Evolutionary conservation across 1,140 invertebrate genomes (phyloP).

Genomic region (Plodia interpunctella): DNA sequence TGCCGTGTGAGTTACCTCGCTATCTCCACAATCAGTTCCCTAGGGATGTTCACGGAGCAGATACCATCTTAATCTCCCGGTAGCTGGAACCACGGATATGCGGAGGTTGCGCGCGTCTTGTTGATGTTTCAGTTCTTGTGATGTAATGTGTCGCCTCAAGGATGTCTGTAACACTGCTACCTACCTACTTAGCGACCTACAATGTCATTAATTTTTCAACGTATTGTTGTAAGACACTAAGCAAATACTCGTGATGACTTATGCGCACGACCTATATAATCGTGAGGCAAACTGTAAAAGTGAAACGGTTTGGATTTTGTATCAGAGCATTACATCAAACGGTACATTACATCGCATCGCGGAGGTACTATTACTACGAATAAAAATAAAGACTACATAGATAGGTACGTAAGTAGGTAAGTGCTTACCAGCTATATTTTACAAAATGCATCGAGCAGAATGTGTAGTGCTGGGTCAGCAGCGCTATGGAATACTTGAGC

Average conservation of each 20-base stretch:
- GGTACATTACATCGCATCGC: background rate
- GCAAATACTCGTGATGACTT: background rate
- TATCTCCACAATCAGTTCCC: background rate
- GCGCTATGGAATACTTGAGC: too few species aligned
- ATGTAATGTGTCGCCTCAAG: background rate
- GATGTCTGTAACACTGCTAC: too few species aligned
- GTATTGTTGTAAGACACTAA: background rate
- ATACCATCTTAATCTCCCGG: background rate
- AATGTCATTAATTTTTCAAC: background rate
- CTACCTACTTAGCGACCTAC: background rate
- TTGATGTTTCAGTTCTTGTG: background rate
- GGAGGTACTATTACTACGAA: background rate
- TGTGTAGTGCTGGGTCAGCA: too few species aligned
- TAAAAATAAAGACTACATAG: background rate
- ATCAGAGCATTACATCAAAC: background rate
- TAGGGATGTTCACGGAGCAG: background rate
- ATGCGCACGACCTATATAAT: constrained; percentile 2
- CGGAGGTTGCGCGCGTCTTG: background rate
- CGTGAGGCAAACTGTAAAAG: background rate
- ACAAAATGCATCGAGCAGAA: too few species aligned
- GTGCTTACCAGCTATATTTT: background rate
- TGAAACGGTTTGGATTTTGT: background rate
- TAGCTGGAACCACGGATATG: constrained; percentile 7
- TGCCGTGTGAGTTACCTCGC: background rate
- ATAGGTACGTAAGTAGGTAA: background rate